Percentiles rank a stretch among this genome's conserved stretches.
Conservation (phyloP, 1,140 invertebrate genomes). For the Gonatopus flavifemur region DNA sequence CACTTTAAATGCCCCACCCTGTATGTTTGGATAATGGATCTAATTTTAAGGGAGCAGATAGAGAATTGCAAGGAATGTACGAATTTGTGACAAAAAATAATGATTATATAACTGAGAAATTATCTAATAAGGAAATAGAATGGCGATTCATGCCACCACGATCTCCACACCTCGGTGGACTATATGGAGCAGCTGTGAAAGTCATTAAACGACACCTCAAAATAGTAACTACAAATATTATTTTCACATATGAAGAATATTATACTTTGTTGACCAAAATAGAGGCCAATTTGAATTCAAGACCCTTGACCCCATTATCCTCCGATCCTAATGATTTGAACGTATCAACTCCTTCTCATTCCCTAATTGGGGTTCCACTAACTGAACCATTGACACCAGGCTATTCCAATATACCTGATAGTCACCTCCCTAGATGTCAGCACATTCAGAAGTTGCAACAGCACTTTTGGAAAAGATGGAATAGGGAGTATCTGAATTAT, state of each 20-base stretch:
- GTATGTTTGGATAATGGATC: constrained; percentile 9
- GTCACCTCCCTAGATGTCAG: constrained; percentile 20
- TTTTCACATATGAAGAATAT: constrained; percentile 17
- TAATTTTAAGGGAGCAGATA: constrained; percentile 34
- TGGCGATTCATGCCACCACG: constrained; percentile 12
- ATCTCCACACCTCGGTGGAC: constrained; percentile 11
- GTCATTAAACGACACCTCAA: constrained; percentile 30
- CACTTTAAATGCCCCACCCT: no score
- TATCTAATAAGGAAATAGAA: background rate
- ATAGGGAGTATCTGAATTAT: constrained; percentile 18
- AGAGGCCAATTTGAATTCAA: constrained; percentile 4
- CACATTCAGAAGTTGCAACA: constrained; percentile 11
- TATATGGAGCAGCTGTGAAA: constrained; percentile 30
- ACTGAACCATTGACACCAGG: constrained; percentile 14
- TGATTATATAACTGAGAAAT: background rate
- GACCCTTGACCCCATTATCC: background rate
- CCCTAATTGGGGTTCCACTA: constrained; percentile 27
- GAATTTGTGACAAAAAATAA: background rate
- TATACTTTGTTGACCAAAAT: constrained; percentile 12
- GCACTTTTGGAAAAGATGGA: constrained; percentile 23
- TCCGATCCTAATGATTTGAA: constrained; percentile 9
- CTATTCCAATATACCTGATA: constrained; percentile 7
- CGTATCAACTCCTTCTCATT: constrained; percentile 22
- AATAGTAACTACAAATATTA: constrained; percentile 8
- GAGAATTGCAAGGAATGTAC: background rate